phyloP scores from a whole-genome alignment of 2,888 invertebrate genomes.

The Oligia fasciuncula region DNA sequence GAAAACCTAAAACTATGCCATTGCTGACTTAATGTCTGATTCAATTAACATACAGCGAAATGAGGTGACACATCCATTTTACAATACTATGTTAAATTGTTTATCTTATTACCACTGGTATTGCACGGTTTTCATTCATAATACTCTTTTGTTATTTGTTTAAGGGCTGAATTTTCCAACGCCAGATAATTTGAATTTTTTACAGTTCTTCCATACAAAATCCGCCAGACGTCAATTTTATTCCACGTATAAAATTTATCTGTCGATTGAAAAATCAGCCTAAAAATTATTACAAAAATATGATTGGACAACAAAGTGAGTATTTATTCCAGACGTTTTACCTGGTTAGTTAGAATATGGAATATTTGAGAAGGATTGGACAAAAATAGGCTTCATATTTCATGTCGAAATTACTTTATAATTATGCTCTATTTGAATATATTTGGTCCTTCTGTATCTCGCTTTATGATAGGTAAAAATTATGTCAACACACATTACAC shows the following conservation, averaged over 20 bases:
- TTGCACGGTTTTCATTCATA: conserved; percentile 35
- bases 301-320: background rate
- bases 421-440: background rate
- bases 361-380: background rate
- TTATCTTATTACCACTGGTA: conserved; percentile 20
- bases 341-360: background rate
- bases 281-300: background rate
- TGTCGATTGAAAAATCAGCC: no score
- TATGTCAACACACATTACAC: conserved; percentile 8
- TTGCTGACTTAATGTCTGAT: conserved; percentile 29
- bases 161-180: no score
- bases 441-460: background rate
- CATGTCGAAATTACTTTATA: background rate
- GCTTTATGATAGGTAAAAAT: background rate
- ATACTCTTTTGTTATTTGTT: background rate
- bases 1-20: conserved; percentile 22
- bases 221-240: no score
- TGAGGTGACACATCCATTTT: conserved; percentile 43
- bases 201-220: no score
- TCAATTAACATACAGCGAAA: conserved; percentile 39
- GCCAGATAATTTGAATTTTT: no score
- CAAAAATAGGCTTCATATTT: background rate
- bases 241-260: no score
- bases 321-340: background rate
- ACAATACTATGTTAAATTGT: conserved; percentile 38